Evolutionary conservation across 2,888 invertebrate genomes (phyloP).

Genomic region (Sphecodes monilicornis): DNA sequence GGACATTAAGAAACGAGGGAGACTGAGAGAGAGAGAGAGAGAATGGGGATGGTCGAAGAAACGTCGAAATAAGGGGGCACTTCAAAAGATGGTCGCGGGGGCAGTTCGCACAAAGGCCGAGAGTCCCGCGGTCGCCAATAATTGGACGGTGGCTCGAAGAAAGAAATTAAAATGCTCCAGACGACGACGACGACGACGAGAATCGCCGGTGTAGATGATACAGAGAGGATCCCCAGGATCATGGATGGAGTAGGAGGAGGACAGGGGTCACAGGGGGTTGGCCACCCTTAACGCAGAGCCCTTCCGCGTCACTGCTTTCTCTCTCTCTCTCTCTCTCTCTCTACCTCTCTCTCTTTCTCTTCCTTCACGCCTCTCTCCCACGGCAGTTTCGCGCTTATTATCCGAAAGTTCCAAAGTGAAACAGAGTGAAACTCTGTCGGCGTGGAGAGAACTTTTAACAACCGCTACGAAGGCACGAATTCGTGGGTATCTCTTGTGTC

Average conservation of each 20-base stretch:
- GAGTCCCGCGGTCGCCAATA: constrained; percentile 62
- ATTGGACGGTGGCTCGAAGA: constrained; percentile 63
- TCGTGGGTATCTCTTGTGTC: constrained; percentile 62
- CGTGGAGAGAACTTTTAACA: constrained; percentile 72
- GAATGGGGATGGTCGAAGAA: constrained; percentile 15
- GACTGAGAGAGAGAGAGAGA: not conserved
- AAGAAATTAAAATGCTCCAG: constrained; percentile 66
- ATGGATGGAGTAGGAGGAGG: not conserved
- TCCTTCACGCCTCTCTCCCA: not conserved
- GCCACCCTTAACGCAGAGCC: constrained; percentile 21
- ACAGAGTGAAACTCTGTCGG: constrained; percentile 63
- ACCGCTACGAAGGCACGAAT: constrained; percentile 74
- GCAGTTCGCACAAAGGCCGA: constrained; percentile 37
- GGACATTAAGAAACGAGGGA: constrained; percentile 35
- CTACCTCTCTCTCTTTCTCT: not conserved
- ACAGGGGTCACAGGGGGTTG: not conserved
- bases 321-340: not conserved
- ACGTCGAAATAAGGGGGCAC: constrained; percentile 51
- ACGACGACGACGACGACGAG: constrained; percentile 50
- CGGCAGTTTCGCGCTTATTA: constrained; percentile 66
- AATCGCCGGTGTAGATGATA: constrained; percentile 64
- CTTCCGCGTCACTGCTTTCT: constrained; percentile 12
- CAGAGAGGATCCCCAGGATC: not conserved
- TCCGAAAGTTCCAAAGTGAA: constrained; percentile 69
- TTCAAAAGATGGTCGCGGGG: constrained; percentile 54